phyloP scores from a whole-genome alignment of 2,113 vertebrate genomes.

The Protomyctophum bolini region DNA sequence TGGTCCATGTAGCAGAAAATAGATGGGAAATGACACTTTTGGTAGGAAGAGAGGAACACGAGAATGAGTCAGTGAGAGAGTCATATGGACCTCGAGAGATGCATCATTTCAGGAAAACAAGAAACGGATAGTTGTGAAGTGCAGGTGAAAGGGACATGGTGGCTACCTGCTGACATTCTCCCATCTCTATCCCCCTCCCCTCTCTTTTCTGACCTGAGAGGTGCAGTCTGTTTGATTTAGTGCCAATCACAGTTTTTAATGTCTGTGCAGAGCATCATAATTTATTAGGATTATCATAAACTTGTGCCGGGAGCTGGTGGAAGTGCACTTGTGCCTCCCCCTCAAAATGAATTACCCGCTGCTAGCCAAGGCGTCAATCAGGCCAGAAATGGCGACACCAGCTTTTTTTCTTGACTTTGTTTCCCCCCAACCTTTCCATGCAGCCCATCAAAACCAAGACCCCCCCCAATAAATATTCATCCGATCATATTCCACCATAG shows the following conservation, averaged over 20 bases:
- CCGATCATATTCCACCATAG: constrained; percentile 40
- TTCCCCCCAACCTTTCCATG: constrained; percentile 34
- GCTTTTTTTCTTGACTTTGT: constrained; percentile 38
- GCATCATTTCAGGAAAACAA: constrained; percentile 13
- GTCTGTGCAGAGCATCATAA: constrained; percentile 70
- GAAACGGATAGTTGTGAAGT: constrained; percentile 42
- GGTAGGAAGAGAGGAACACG: background rate
- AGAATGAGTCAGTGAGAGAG: constrained; percentile 29
- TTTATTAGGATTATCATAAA: constrained; percentile 81
- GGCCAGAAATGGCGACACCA: constrained; percentile 50
- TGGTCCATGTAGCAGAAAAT: background rate
- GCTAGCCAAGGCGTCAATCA: constrained; percentile 58
- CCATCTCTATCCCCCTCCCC: background rate
- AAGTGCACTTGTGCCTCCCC: constrained; percentile 62
- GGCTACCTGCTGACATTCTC: background rate
- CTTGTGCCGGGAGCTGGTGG: constrained; percentile 54
- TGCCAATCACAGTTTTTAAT: constrained; percentile 75
- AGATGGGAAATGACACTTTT: background rate
- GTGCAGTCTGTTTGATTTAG: constrained; percentile 73
- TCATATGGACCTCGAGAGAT: constrained; percentile 5
- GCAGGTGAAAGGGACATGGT: background rate
- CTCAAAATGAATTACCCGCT: constrained; percentile 71
- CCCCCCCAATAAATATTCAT: constrained; percentile 62
- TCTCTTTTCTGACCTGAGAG: constrained; percentile 62
- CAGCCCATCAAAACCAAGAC: constrained; percentile 40